These are phyloP conservation scores for Ceratoteleas bidentatus DNA, from an alignment of 1,140 invertebrate genomes.

Conservation along the genomic window DNA sequence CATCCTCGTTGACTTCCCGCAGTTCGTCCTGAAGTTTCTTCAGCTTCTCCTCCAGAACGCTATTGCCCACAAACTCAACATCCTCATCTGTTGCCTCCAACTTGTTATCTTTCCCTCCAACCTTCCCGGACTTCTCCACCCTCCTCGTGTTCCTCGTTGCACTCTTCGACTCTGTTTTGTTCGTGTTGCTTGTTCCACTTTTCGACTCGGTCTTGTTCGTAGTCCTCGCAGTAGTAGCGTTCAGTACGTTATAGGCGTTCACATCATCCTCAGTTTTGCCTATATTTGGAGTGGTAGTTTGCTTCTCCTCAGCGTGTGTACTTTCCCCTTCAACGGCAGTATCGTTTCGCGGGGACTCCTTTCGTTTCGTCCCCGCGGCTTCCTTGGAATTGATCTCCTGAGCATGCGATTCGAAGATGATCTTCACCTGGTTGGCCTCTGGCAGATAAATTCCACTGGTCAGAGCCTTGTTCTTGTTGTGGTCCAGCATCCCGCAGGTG, in stretches of 20 bases:
- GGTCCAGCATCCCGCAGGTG: slow-evolving; percentile 88
- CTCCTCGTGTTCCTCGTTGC: too few species aligned
- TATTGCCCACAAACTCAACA: neutral
- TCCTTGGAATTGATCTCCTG: slow-evolving; percentile 76
- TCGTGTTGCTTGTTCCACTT: too few species aligned
- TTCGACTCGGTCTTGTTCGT: too few species aligned
- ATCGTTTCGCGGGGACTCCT: neutral
- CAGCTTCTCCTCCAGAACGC: slow-evolving; percentile 28
- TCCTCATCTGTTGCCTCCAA: too few species aligned
- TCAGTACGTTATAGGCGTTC: too few species aligned
- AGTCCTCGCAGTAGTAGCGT: too few species aligned
- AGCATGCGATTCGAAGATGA: slow-evolving; percentile 85
- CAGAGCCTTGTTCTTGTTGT: slow-evolving; percentile 84
- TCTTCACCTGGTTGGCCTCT: slow-evolving; percentile 85
- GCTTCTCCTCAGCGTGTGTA: neutral
- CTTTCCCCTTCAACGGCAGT: slow-evolving; percentile 20
- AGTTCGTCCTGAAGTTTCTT: slow-evolving; percentile 41
- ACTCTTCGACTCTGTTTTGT: too few species aligned
- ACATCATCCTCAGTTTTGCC: too few species aligned
- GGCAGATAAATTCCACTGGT: slow-evolving; percentile 76
- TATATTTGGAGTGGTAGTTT: too few species aligned
- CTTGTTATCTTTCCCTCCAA: too few species aligned
- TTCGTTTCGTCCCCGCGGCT: slow-evolving; percentile 7
- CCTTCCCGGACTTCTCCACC: too few species aligned
- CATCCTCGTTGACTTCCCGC: slow-evolving; percentile 28